phyloP scores from a whole-genome alignment of 2,888 invertebrate species.

The Chrysodeixis includens region DNA sequence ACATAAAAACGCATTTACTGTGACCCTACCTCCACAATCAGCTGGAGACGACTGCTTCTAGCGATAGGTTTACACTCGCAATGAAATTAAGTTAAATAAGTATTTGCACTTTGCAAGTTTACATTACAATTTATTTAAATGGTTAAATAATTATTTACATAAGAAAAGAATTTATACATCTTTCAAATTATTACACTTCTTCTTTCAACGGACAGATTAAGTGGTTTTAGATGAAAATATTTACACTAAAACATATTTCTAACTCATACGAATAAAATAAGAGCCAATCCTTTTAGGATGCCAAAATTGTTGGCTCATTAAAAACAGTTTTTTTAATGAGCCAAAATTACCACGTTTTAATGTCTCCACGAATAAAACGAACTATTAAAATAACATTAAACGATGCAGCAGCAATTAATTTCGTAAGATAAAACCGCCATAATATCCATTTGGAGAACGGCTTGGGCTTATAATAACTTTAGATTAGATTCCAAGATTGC shows the following conservation, averaged over 20 bases:
- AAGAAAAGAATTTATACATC: too few relatives aligned
- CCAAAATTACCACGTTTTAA: too few relatives aligned
- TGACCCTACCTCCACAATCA: constrained; percentile 6
- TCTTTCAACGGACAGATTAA: too few relatives aligned
- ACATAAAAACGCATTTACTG: background rate
- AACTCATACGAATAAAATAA: too few relatives aligned
- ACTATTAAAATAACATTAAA: constrained; percentile 41
- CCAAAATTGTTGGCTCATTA: too few relatives aligned
- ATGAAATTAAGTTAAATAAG: constrained; percentile 19
- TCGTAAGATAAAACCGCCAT: constrained; percentile 48
- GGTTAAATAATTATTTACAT: too few relatives aligned
- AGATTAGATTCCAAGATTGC: constrained; percentile 53
- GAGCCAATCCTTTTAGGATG: too few relatives aligned
- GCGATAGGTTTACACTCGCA: constrained; percentile 25
- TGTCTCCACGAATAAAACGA: background rate
- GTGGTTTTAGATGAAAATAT: too few relatives aligned
- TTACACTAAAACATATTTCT: too few relatives aligned
- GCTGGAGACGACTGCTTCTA: constrained; percentile 11
- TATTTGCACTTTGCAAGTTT: background rate
- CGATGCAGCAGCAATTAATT: constrained; percentile 51
- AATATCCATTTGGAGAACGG: constrained; percentile 53
- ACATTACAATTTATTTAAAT: too few relatives aligned
- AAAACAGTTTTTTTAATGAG: too few relatives aligned
- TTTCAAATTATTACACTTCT: too few relatives aligned
- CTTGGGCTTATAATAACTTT: constrained; percentile 46